Evolutionary conservation across 2,797 vertebrate genomes (phyloP).

Genomic region (Dryobates pubescens): DNA sequence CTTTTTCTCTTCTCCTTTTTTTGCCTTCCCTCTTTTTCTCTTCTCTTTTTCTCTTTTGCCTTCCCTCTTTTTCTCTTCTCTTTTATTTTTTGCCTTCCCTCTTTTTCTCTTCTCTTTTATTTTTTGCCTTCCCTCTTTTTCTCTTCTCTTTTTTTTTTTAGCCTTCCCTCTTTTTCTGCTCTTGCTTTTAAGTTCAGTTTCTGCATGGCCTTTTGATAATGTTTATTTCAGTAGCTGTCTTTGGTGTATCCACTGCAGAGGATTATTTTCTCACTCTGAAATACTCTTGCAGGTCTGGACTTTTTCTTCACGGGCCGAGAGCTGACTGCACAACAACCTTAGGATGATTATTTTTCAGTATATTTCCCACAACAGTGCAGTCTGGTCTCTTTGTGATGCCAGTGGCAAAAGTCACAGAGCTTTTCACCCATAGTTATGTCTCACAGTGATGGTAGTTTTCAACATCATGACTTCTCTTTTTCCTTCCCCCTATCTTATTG

Average conservation of each 20-base stretch:
- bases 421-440: neutral
- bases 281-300: neutral
- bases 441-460: neutral
- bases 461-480: neutral
- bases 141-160: neutral
- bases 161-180: too few relatives aligned
- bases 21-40: too few relatives aligned
- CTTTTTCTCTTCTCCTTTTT: too few relatives aligned
- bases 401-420: neutral
- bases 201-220: neutral
- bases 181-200: neutral
- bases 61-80: too few relatives aligned
- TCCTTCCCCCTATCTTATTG: slow-evolving; percentile 13
- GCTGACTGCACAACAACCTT: neutral
- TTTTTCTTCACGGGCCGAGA: neutral
- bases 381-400: neutral
- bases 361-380: neutral
- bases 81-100: too few relatives aligned
- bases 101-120: too few relatives aligned
- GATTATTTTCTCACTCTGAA: neutral
- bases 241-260: neutral
- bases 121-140: too few relatives aligned
- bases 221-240: neutral
- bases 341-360: neutral
- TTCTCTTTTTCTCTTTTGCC: too few relatives aligned